Conservation (phyloP, 2,113 vertebrate species). For the Scomber colias region DNA sequence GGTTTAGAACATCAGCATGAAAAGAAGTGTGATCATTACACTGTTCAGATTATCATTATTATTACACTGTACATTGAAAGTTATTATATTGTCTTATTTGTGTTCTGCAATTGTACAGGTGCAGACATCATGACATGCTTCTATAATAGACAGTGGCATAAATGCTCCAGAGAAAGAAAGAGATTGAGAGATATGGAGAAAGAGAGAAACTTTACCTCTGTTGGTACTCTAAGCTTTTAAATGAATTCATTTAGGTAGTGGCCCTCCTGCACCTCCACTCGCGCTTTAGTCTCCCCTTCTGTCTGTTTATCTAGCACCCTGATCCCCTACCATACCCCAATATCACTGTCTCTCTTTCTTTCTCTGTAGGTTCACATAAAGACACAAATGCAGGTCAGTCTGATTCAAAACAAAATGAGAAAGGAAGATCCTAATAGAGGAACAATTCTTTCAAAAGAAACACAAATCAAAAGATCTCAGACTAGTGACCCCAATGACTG, state of each 20-base stretch:
- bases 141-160: constrained; percentile 58
- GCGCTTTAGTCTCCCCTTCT: constrained; percentile 67
- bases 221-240: constrained; percentile 39
- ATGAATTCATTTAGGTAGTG: constrained; percentile 68
- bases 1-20: constrained; percentile 45
- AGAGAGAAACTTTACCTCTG: constrained; percentile 83
- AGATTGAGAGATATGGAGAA: constrained; percentile 85
- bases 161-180: constrained; percentile 86
- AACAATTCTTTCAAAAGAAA: constrained; percentile 83
- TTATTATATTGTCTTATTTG: constrained; percentile 51
- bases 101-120: constrained; percentile 73
- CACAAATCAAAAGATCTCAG: constrained; percentile 85
- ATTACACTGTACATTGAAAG: constrained; percentile 60
- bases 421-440: constrained; percentile 75
- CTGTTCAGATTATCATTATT: constrained; percentile 31
- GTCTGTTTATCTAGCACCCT: constrained; percentile 62
- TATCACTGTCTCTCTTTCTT: constrained; percentile 86
- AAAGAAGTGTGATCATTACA: constrained; percentile 62
- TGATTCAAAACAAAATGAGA: constrained; percentile 80
- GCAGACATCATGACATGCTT: constrained; percentile 65
- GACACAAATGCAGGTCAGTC: constrained; percentile 81
- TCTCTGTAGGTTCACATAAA: constrained; percentile 87
- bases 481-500: constrained; percentile 78
- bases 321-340: constrained; percentile 57
- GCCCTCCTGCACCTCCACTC: constrained; percentile 80